Conservation (phyloP, 2,888 invertebrate genomes). For the Muschampia plurimacula region DNA sequence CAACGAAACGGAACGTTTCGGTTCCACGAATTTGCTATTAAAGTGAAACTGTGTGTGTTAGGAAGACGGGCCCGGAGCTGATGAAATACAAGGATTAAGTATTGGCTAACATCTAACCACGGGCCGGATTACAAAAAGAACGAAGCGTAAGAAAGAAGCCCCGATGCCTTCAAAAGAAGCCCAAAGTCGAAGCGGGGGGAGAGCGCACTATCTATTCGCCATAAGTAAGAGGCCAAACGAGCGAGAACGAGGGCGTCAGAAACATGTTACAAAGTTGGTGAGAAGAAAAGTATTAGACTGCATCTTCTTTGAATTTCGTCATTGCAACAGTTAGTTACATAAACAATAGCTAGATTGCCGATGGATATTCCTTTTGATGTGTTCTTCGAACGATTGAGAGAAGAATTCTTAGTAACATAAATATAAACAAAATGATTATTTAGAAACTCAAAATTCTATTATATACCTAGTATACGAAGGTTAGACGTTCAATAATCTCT, state of each 20-base stretch:
- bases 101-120: slow-evolving; percentile 13
- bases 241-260: too few species aligned
- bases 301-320: neutral
- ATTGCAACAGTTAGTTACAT: neutral
- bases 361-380: slow-evolving; percentile 10
- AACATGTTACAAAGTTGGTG: too few species aligned
- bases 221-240: neutral
- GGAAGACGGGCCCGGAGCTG: slow-evolving; percentile 43
- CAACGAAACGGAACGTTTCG: slow-evolving; percentile 45
- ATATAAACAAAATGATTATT: neutral
- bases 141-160: neutral
- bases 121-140: slow-evolving; percentile 6
- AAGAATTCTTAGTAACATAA: neutral
- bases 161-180: too few species aligned
- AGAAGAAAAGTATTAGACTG: neutral
- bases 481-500: too few species aligned
- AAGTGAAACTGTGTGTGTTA: slow-evolving; percentile 47
- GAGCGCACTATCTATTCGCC: slow-evolving; percentile 2
- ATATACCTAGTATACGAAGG: neutral
- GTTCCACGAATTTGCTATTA: slow-evolving; percentile 40
- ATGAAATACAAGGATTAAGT: slow-evolving; percentile 31
- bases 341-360: slow-evolving; percentile 6
- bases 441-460: neutral
- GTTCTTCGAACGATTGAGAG: neutral
- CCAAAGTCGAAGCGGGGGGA: too few species aligned